phyloP scores from a whole-genome alignment of 2,113 vertebrate species.

The Tapirus terrestris region DNA sequence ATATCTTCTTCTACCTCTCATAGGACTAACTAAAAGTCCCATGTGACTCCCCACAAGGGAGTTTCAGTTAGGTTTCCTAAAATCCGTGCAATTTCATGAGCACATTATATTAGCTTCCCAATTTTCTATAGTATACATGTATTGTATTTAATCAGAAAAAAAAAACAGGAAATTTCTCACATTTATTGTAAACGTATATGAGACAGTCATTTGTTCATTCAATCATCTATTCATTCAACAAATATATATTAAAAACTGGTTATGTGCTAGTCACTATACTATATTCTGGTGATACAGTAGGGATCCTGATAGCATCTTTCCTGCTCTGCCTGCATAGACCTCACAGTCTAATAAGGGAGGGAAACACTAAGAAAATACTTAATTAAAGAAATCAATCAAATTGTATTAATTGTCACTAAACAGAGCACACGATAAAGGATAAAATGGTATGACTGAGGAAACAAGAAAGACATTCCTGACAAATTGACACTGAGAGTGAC shows the following conservation, averaged over 20 bases:
- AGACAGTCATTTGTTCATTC: neutral
- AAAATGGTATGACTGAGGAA: neutral
- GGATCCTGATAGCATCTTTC: neutral
- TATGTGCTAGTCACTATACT: neutral
- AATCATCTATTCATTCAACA: neutral
- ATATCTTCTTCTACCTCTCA: neutral
- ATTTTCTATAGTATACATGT: neutral
- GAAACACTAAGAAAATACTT: neutral
- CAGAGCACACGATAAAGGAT: neutral
- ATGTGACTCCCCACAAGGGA: neutral
- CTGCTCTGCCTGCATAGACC: neutral
- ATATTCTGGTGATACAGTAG: fast-evolving
- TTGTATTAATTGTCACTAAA: neutral
- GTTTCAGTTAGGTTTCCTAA: neutral
- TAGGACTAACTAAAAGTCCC: neutral
- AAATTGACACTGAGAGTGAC: neutral
- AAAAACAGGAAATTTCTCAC: neutral
- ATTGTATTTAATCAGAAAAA: neutral
- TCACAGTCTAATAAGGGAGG: neutral
- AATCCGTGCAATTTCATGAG: neutral
- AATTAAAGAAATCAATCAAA: neutral
- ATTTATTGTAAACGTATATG: neutral
- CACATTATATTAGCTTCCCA: neutral
- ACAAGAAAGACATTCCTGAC: neutral
- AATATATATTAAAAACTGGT: neutral